Evolutionary conservation across 2,888 invertebrate genomes (phyloP), one percentile per base, ranked within the genome.

Genomic region (Patella caerulea): DNA sequence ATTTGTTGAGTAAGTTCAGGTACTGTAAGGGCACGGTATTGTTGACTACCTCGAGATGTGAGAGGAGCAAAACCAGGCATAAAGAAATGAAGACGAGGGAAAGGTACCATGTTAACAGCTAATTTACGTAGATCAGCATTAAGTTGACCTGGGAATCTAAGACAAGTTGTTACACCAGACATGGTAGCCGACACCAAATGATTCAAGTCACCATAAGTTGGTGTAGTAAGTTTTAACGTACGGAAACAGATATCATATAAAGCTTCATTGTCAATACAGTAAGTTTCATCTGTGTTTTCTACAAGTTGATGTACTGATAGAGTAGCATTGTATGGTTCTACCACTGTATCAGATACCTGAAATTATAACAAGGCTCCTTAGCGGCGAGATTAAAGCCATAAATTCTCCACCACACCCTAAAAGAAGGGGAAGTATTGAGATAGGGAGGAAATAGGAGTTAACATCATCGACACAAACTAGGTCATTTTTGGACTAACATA

Each of bases 1-100:
- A 95, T 95, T 92, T 95, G 83, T 86, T 95, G 95, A 0, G 65
- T 65, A 65, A 65, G 65, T 19, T 65, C 65, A 65, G 65, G 65
- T 24, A 65, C 65, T 24, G 65, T 65, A 19, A 65, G 24, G 14
- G 65, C 65, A 24, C 65, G 11, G 65, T 65, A 65, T 65, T 65
- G 65, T 65, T 65, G 65, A 97, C 97, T 79, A 98, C 94, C 92
- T 97, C 97, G 17, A 97, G 97, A 65, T 9, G 65, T 65, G 19
- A 65, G 24, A 24, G 65, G 65, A 65, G 65, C 65, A 14, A 65
- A 65, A 12, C 65, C 65, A 65, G 65, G 65, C 65, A 65, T 65
- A 24, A 65, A 65, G 65, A 65, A 65, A 65, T 65, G 65, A 12
- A 65, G 24, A 24, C 65, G 65, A 24, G 65, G 65, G 65, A 65